These are phyloP conservation scores for Drosophila diplacantha DNA, from an alignment of 2,888 invertebrate species.

Conservation along the genomic window DNA sequence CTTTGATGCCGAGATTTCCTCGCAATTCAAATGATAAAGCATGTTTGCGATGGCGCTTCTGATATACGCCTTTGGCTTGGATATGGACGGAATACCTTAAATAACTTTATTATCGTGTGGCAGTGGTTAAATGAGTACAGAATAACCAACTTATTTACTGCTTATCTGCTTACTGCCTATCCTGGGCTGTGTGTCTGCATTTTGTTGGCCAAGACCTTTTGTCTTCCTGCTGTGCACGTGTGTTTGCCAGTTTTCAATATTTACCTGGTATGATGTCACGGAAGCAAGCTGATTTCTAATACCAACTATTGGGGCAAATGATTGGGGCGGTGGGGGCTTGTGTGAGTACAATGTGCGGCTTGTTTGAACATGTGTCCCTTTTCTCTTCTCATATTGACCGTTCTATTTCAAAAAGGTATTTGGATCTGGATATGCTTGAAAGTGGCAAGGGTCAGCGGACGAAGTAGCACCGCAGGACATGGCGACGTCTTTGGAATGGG, in stretches of 20 bases:
- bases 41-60: slow-evolving; percentile 33
- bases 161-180: neutral
- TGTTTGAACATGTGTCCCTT: slow-evolving; percentile 64
- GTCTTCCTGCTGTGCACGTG: slow-evolving; percentile 69
- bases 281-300: slow-evolving; percentile 67
- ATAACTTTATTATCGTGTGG: neutral
- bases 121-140: slow-evolving; percentile 1
- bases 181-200: neutral
- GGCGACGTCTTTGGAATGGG: slow-evolving; percentile 48
- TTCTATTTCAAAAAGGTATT: slow-evolving; percentile 58
- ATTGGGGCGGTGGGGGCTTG: slow-evolving; percentile 30
- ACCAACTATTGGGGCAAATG: slow-evolving; percentile 50
- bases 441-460: slow-evolving; percentile 29
- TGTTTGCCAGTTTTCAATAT: slow-evolving; percentile 57
- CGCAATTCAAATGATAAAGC: slow-evolving; percentile 43
- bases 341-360: slow-evolving; percentile 57
- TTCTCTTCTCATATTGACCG: slow-evolving; percentile 49
- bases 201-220: slow-evolving; percentile 33
- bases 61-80: neutral
- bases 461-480: slow-evolving; percentile 56
- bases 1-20: slow-evolving; percentile 42
- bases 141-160: neutral
- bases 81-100: neutral
- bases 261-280: slow-evolving; percentile 57
- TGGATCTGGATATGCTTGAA: slow-evolving; percentile 23